phyloP scores from a whole-genome alignment of 2,113 vertebrate species.

The Gallinago media region DNA sequence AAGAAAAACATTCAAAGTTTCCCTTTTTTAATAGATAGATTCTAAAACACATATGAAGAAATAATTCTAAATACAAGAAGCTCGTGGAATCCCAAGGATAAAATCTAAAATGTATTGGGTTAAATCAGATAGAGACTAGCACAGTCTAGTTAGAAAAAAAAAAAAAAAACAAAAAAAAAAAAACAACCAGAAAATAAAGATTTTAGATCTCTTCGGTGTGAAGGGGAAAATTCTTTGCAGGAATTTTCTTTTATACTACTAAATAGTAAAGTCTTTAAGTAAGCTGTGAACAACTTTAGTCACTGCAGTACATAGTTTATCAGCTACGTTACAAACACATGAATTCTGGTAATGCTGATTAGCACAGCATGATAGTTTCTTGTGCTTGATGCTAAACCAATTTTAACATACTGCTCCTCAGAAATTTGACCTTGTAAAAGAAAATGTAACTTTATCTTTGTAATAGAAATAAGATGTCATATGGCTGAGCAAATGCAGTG shows the following conservation, averaged over 20 bases:
- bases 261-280: neutral
- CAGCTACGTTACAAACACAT: neutral
- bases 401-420: constrained; percentile 33
- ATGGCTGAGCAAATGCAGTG: constrained; percentile 36
- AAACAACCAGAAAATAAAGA: neutral
- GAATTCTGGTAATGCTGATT: constrained; percentile 34
- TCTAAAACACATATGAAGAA: neutral
- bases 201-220: neutral
- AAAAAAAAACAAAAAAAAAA: neutral
- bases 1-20: neutral
- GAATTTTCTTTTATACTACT: neutral
- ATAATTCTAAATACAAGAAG: neutral
- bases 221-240: neutral
- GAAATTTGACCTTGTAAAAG: constrained; percentile 62
- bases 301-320: neutral
- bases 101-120: neutral
- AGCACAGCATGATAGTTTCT: constrained; percentile 44
- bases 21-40: fast-evolving
- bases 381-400: neutral
- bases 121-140: neutral
- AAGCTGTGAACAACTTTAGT: neutral
- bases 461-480: constrained; percentile 58
- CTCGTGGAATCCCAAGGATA: neutral
- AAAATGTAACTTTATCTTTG: constrained; percentile 44
- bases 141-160: neutral